Evolutionary conservation across 2,797 vertebrate species (phyloP).

Genomic region (Chelmon rostratus): DNA sequence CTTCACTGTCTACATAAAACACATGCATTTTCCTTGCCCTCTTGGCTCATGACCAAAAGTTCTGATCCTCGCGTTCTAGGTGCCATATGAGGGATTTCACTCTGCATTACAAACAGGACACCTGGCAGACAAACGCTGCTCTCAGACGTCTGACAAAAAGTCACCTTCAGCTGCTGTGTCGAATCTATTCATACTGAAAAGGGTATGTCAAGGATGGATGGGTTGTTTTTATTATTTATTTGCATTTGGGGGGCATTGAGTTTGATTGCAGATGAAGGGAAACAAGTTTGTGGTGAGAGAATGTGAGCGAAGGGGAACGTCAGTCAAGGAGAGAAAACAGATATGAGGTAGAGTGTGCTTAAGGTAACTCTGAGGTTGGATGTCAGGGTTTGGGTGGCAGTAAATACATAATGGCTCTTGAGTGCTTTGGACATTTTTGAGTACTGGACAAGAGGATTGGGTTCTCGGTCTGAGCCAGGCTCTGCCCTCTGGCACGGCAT

Average conservation of each 20-base stretch:
- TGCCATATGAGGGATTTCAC: conserved; percentile 55
- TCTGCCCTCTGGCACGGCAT: conserved; percentile 26
- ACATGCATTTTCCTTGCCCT: conserved; percentile 21
- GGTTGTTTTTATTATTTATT: conserved; percentile 21
- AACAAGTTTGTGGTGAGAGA: conserved; percentile 1
- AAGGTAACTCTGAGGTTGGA: conserved; percentile 31
- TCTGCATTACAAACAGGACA: conserved; percentile 74
- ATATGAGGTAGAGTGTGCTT: conserved; percentile 13
- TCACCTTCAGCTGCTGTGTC: conserved; percentile 56
- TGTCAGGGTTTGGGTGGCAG: conserved; percentile 41
- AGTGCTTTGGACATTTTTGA: conserved; percentile 35
- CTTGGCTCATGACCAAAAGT: conserved; percentile 35
- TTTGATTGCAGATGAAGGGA: background rate
- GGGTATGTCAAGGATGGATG: background rate
- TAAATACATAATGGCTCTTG: conserved; percentile 26
- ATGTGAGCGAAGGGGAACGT: background rate
- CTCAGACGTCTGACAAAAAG: conserved; percentile 39
- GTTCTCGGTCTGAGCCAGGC: conserved; percentile 10
- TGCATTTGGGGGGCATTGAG: conserved; percentile 1
- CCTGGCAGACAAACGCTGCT: conserved; percentile 56
- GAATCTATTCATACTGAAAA: conserved; percentile 10
- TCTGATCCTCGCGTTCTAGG: conserved; percentile 65
- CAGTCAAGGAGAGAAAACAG: conserved; percentile 1
- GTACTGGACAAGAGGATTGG: conserved; percentile 45
- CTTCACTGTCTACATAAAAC: conserved; percentile 20